Conservation (phyloP, 2,888 invertebrate species). For the Macaria liturata region DNA sequence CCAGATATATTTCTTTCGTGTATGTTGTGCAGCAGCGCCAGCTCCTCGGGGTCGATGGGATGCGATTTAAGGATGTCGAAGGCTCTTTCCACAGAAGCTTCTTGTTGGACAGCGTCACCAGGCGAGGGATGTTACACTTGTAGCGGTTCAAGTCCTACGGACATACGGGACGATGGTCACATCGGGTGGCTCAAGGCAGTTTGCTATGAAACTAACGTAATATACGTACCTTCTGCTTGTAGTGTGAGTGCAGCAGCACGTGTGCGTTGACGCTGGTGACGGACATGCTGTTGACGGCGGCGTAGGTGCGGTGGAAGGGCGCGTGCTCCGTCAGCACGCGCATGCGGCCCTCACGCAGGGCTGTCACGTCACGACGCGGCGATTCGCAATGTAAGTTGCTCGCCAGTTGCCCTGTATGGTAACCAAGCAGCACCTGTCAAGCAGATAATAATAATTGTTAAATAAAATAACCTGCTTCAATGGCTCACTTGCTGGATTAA, state of each 20-base stretch:
- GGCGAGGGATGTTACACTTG: conserved; percentile 58
- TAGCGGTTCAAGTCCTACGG: conserved; percentile 35
- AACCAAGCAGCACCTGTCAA: conserved; percentile 74
- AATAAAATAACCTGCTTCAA: too few relatives aligned
- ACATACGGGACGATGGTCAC: neutral
- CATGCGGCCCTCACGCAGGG: conserved; percentile 78
- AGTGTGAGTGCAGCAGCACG: conserved; percentile 5
- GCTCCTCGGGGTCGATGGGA: conserved; percentile 68
- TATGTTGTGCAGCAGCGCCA: conserved; percentile 67
- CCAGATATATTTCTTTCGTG: conserved; percentile 66
- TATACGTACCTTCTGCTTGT: conserved; percentile 48
- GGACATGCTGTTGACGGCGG: conserved; percentile 56
- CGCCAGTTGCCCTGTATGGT: conserved; percentile 86
- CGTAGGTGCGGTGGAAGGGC: conserved; percentile 77
- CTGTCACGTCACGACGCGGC: conserved; percentile 75
- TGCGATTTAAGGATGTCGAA: conserved; percentile 49
- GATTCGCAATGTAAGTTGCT: conserved; percentile 86
- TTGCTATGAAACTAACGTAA: neutral
- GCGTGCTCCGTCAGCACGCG: too few relatives aligned
- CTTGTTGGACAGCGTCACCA: conserved; percentile 80
- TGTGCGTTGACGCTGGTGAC: conserved; percentile 53
- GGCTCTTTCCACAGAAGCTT: conserved; percentile 53
- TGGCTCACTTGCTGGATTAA: too few relatives aligned
- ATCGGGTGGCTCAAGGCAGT: neutral
- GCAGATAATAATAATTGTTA: too few relatives aligned